Evolutionary conservation across 1,140 invertebrate species (phyloP).

Genomic region (Drosophila pseudoobscura): DNA sequence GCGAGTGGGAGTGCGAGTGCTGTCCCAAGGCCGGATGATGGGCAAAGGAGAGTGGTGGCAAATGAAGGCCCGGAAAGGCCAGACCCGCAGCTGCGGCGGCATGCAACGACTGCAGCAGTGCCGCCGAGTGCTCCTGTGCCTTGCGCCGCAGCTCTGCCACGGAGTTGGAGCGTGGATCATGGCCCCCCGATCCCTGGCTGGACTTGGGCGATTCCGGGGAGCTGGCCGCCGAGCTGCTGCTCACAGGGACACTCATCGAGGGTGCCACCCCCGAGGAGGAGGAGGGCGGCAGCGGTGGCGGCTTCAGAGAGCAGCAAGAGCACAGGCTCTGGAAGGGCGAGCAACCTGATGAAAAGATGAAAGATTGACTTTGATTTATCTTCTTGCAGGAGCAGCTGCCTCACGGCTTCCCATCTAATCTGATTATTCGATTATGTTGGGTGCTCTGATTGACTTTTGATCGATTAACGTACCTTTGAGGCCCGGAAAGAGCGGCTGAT

Average conservation of each 20-base stretch:
- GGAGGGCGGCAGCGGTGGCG: conserved; percentile 81
- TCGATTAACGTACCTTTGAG: conserved; percentile 87
- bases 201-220: conserved; percentile 82
- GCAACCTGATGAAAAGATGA: conserved; percentile 61
- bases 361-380: conserved; percentile 38
- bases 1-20: conserved; percentile 5
- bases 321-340: conserved; percentile 89
- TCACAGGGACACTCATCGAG: conserved; percentile 74
- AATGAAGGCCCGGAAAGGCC: conserved; percentile 84
- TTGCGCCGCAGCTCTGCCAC: conserved; percentile 94
- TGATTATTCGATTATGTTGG: conserved; percentile 51
- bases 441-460: conserved; percentile 51
- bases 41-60: conserved; percentile 84
- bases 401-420: conserved; percentile 23
- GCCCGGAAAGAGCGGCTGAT: conserved; percentile 90
- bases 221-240: conserved; percentile 72
- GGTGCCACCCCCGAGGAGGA: conserved; percentile 51
- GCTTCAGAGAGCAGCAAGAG: conserved; percentile 90
- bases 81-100: conserved; percentile 84
- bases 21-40: conserved; percentile 57
- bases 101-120: conserved; percentile 89
- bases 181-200: conserved; percentile 52
- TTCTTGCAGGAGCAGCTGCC: conserved; percentile 11
- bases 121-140: conserved; percentile 95
- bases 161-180: conserved; percentile 89